Evolutionary conservation across 2,113 vertebrate genomes (phyloP).

Genomic region (Callocephalon fimbriatum): DNA sequence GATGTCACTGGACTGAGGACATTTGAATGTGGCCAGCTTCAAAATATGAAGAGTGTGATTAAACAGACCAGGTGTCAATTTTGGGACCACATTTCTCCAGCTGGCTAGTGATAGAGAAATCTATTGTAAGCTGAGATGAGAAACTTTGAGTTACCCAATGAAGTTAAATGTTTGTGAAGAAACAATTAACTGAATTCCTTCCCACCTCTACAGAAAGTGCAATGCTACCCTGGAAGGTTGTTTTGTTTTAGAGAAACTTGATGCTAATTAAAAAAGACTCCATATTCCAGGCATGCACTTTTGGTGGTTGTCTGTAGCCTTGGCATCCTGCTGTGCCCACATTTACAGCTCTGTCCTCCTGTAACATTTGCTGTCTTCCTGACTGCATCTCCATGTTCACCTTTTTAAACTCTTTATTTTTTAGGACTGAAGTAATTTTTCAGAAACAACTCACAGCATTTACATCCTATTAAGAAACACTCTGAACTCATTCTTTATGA

Average conservation of each 20-base stretch:
- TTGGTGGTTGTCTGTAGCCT: not conserved
- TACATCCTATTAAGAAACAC: slow-evolving; percentile 24
- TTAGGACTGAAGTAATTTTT: not conserved
- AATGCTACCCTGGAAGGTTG: not conserved
- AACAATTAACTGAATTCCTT: not conserved
- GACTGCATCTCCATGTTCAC: not conserved
- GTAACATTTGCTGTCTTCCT: not conserved
- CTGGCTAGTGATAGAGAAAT: not conserved
- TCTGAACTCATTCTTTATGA: not conserved
- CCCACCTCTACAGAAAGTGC: not conserved
- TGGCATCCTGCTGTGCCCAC: not conserved
- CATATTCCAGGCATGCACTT: not conserved
- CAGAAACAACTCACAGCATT: not conserved
- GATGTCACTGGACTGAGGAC: not conserved
- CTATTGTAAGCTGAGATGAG: not conserved
- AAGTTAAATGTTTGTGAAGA: not conserved
- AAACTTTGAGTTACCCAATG: not conserved
- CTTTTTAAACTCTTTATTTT: not conserved
- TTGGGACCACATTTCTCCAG: not conserved
- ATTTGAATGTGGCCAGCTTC: not conserved
- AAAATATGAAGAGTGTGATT: not conserved
- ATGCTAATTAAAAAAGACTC: not conserved
- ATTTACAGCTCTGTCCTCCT: not conserved
- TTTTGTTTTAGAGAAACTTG: not conserved
- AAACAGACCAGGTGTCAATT: not conserved